Percentiles rank a stretch among this genome's conserved stretches.
Conservation (phyloP, 2,888 invertebrate genomes). For the Heliconius ismenius region DNA sequence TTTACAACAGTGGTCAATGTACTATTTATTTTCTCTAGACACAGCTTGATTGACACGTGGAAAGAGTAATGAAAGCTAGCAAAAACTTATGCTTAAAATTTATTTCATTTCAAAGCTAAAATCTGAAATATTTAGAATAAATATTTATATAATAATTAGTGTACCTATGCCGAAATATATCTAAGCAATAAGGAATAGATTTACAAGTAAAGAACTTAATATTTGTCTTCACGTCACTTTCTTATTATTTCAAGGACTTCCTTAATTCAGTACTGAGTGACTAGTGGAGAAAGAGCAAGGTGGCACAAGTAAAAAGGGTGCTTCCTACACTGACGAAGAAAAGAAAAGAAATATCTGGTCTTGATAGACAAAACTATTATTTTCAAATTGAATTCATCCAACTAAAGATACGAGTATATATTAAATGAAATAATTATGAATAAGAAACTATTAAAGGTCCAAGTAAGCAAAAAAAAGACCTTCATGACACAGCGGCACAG, state of each 20-base stretch:
- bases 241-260: background rate
- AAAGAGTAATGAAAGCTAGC: background rate
- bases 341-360: too few relatives aligned
- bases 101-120: background rate
- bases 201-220: background rate
- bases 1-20: conserved; percentile 18
- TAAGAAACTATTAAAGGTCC: too few relatives aligned
- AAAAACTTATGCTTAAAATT: background rate
- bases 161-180: background rate
- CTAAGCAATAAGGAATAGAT: background rate
- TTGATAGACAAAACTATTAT: too few relatives aligned
- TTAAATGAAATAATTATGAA: too few relatives aligned
- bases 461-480: too few relatives aligned
- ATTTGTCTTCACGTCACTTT: background rate
- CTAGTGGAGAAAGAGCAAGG: too few relatives aligned
- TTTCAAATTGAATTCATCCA: too few relatives aligned
- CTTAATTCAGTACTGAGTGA: too few relatives aligned
- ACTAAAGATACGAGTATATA: too few relatives aligned
- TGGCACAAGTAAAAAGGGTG: too few relatives aligned
- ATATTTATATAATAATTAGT: background rate
- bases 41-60: background rate
- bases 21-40: conserved; percentile 20
- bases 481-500: too few relatives aligned
- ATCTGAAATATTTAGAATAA: background rate
- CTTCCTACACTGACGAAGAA: too few relatives aligned